These are phyloP conservation scores for Bufo gargarizans DNA, from an alignment of 2,113 vertebrate genomes.

Conservation along the genomic window DNA sequence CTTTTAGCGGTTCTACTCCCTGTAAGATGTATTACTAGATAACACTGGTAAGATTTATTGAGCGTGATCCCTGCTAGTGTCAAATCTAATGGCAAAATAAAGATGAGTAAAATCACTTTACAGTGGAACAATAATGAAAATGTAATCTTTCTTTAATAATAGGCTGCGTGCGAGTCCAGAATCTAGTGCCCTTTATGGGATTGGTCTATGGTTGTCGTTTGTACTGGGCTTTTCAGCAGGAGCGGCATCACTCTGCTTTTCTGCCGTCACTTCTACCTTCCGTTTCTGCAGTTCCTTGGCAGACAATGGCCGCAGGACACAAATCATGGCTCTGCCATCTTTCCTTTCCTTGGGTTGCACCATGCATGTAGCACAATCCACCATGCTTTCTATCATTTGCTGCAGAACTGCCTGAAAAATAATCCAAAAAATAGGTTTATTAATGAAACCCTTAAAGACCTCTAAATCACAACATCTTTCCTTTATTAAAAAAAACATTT, in stretches of 20 bases:
- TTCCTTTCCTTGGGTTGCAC: slow-evolving; percentile 73
- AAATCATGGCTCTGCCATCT: slow-evolving; percentile 77
- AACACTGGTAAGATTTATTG: too few species aligned
- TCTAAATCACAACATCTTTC: too few species aligned
- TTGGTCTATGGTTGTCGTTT: neutral
- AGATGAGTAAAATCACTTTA: too few species aligned
- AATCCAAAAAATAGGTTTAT: neutral
- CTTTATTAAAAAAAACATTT: too few species aligned
- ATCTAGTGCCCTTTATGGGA: neutral
- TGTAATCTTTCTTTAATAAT: neutral
- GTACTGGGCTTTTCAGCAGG: too few species aligned
- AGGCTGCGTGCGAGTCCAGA: neutral
- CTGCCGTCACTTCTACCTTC: slow-evolving; percentile 45
- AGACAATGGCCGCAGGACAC: slow-evolving; percentile 79
- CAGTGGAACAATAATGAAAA: neutral
- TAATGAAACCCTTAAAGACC: too few species aligned
- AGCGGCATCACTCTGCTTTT: slow-evolving; percentile 27
- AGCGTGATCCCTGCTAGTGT: too few species aligned
- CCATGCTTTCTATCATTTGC: slow-evolving; percentile 77
- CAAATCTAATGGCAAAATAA: too few species aligned
- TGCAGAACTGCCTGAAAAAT: slow-evolving; percentile 68
- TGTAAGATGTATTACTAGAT: too few species aligned
- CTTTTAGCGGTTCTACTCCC: too few species aligned
- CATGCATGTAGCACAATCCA: slow-evolving; percentile 76
- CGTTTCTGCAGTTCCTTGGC: slow-evolving; percentile 77